Base-by-base conservation (phyloP, 2,113 vertebrate species). In the Dromaius novaehollandiae region DNA sequence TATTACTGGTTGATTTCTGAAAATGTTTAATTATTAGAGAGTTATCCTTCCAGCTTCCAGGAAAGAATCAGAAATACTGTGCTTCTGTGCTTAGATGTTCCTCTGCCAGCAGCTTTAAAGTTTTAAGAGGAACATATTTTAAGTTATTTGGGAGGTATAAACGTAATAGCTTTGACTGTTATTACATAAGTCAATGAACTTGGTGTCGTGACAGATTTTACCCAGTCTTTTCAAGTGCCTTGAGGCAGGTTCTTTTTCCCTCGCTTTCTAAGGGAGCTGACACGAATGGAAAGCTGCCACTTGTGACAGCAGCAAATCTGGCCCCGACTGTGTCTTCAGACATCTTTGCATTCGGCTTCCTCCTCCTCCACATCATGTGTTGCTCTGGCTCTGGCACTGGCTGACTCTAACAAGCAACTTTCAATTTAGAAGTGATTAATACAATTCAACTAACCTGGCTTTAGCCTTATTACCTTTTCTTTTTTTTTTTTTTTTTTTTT, bases 21-120 rank as follows among this genome's bases (percentile, higher is more conserved):
- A 95, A 97, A 92, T 87, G 86, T 82, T 97, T 95, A 95, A 94
- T 96, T 97, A 94, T 96, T 96, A 94, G 86, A 69, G 80, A 88
- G 69, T 68, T 95, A 85, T 94, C 88, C 71, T 74, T 91, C 79
- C 53, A 84, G 63, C 69, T 96, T 92, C 66, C 66, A 91, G 60
- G 32, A 91, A 92, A 84, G 65, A 88, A 92, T 93, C 60, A 95
- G 66, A 95, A 95, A 73, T 90, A 92, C 6, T 86, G 24, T 8
- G 6, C 24, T 91, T 87, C 25, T 75, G 24, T 74, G 65, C 80
- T 92, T 86, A 88, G 90, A 78, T 91, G 55, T 92, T 91, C 46
- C 42, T 51, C 85, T 87, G 58, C 69, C 82, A 91, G 82, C n/a
- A 2, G 36, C 32, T 93, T 95, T 38, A 74, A 90, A 91, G 38